Base-by-base conservation (phyloP, 1,140 invertebrate genomes). In the Polypedilum pembai region DNA sequence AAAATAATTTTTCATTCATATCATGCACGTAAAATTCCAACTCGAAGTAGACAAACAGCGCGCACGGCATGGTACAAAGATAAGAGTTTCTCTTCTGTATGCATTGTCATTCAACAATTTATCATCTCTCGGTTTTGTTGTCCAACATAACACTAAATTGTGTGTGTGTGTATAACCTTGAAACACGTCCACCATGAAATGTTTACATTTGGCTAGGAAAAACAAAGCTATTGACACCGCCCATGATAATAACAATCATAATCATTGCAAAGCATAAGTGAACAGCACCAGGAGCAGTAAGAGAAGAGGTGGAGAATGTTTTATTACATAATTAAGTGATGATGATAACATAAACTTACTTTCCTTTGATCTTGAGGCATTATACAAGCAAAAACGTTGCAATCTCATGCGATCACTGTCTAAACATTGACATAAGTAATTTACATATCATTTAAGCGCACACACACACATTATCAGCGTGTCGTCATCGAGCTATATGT, bases 241-340 rank as follows among this genome's bases (percentile, higher is more conserved):
- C 45, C 45, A 56, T 56, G 45, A 56, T 56, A 33, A 33, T 33
- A 33, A 33, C 24, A 33, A 33, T 33, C 24, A 56, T 56, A 56
- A 56, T 56, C n/a, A 33, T 33, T 33, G 24, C 24, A 33, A 5
- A 33, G 24, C 24, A 33, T 56, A 56, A n/a, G 1, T 56, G 45
- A 56, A 56, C n/a, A 56, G 15, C n/a, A 12, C 4, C 24, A 56
- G 12, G 45, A 45, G 15, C 8, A 8, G 41, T 1, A 45, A 41
- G 40, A 41, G 15, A 45, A 45, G 15, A 56, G n/a, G n/a, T 56
- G 3, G 45, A 56, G 45, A 15, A 15, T n/a, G 45, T 56, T 12
- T 56, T 56, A 56, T 56, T 56, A 56, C 45, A 56, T 56, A 56
- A 56, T 56, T 56, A 56, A n/a, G 45, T 56, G n/a, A 56, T 56